Percentiles rank a stretch among this genome's conserved stretches.
Conservation (phyloP, 2,888 invertebrate species). For the Cheilosia grossa region DNA sequence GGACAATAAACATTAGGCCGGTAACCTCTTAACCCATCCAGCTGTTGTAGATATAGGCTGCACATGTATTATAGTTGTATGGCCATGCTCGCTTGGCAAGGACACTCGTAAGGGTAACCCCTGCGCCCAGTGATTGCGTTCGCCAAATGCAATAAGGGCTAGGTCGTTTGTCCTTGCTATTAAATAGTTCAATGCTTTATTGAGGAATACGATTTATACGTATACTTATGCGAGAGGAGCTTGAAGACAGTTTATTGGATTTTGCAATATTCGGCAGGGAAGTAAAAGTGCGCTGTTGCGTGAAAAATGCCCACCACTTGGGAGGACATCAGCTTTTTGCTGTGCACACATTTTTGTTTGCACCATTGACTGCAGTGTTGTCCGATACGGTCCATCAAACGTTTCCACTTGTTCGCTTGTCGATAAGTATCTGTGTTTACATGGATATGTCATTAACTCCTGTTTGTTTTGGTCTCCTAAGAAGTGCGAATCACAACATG, state of each 20-base stretch:
- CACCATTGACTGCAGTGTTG: too few relatives aligned
- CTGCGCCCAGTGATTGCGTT: background rate
- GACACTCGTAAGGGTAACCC: background rate
- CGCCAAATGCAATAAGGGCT: constrained; percentile 11
- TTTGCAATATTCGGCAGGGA: too few relatives aligned
- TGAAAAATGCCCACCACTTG: too few relatives aligned
- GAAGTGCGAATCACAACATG: too few relatives aligned
- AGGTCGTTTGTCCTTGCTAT: constrained; percentile 1
- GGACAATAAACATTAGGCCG: constrained; percentile 40
- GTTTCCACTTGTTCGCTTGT: too few relatives aligned
- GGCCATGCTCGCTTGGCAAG: background rate
- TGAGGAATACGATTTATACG: constrained; percentile 14
- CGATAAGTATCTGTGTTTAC: too few relatives aligned
- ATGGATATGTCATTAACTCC: too few relatives aligned
- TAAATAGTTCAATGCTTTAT: constrained; percentile 44
- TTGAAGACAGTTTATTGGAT: background rate
- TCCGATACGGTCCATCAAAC: too few relatives aligned
- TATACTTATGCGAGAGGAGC: background rate
- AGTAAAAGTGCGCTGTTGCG: background rate
- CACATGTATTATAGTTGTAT: background rate
- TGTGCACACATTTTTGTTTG: too few relatives aligned
- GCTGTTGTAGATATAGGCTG: constrained; percentile 1
- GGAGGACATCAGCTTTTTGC: too few relatives aligned
- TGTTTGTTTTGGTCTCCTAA: too few relatives aligned
- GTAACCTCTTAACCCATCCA: constrained; percentile 22